phyloP scores from a whole-genome alignment of 2,797 vertebrate genomes.

The Benthosema pterotum region DNA sequence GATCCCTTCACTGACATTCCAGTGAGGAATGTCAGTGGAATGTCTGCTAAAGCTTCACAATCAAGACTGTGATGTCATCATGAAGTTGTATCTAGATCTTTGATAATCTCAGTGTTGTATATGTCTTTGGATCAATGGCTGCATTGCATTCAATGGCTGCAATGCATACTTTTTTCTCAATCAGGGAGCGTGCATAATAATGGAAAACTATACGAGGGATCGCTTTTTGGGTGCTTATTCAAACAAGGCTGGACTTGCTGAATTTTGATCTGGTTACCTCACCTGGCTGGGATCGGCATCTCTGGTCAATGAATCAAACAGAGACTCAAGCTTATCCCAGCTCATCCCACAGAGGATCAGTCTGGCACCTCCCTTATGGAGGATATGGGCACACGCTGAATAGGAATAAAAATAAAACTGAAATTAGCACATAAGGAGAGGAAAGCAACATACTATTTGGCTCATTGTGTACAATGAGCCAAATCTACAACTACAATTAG shows the following conservation, averaged over 20 bases:
- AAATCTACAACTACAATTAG: too few relatives aligned
- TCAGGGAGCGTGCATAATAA: conserved; percentile 8
- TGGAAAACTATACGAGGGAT: conserved; percentile 12
- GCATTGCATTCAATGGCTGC: too few relatives aligned
- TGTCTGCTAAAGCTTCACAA: neutral
- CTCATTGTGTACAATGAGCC: neutral
- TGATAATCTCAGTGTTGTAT: too few relatives aligned
- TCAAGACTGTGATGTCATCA: too few relatives aligned
- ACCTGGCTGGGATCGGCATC: conserved; percentile 88
- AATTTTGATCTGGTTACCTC: conserved; percentile 39
- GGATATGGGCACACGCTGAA: conserved; percentile 89
- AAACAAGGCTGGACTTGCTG: neutral
- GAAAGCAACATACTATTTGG: neutral
- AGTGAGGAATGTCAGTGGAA: too few relatives aligned
- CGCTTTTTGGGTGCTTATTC: neutral
- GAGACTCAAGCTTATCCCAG: conserved; percentile 91
- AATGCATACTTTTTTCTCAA: conserved; percentile 11
- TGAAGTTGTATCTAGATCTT: neutral
- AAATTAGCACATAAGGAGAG: neutral
- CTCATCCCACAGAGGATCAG: conserved; percentile 90
- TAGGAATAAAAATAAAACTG: conserved; percentile 2
- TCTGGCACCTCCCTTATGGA: conserved; percentile 90
- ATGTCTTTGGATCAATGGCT: too few relatives aligned
- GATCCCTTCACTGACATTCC: neutral
- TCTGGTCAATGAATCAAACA: conserved; percentile 84